These are phyloP conservation scores for Parasteatoda tepidariorum DNA, from an alignment of 1,140 invertebrate species.

Conservation along the genomic window DNA sequence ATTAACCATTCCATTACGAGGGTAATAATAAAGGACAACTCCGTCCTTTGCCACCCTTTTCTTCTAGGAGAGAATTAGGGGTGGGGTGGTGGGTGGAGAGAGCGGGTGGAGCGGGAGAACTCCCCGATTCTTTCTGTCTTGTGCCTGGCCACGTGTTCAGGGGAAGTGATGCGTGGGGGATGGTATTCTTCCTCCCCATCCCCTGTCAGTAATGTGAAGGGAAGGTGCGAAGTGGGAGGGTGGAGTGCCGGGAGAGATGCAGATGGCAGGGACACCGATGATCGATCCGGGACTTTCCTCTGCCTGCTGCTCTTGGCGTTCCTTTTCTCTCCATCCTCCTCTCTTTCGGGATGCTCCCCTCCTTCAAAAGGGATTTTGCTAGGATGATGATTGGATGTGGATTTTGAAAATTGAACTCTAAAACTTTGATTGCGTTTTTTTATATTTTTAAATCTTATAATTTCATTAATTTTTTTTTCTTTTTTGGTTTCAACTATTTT, in stretches of 20 bases:
- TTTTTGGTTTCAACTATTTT: too few species aligned
- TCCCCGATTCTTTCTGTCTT: too few species aligned
- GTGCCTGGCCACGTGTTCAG: constrained; percentile 28
- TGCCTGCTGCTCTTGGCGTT: neutral
- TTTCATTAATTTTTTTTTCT: too few species aligned
- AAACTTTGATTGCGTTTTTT: neutral
- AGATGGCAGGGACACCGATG: constrained; percentile 40
- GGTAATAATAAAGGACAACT: neutral
- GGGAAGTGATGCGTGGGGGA: constrained; percentile 31
- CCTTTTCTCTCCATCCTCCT: neutral
- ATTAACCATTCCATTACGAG: neutral
- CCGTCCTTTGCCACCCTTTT: neutral
- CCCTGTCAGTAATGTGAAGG: constrained; percentile 1
- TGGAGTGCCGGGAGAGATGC: constrained; percentile 7
- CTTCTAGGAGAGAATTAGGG: neutral
- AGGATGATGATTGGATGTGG: neutral
- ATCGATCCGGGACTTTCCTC: constrained; percentile 32
- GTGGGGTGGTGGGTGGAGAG: neutral
- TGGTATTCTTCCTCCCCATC: neutral
- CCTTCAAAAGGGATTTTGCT: neutral
- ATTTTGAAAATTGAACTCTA: neutral
- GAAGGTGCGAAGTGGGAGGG: neutral
- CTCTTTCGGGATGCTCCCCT: neutral
- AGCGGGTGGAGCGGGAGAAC: too few species aligned
- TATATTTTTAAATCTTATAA: neutral